Conservation (phyloP, 2,888 invertebrate species). For the Caenorhabditis uteleia region DNA sequence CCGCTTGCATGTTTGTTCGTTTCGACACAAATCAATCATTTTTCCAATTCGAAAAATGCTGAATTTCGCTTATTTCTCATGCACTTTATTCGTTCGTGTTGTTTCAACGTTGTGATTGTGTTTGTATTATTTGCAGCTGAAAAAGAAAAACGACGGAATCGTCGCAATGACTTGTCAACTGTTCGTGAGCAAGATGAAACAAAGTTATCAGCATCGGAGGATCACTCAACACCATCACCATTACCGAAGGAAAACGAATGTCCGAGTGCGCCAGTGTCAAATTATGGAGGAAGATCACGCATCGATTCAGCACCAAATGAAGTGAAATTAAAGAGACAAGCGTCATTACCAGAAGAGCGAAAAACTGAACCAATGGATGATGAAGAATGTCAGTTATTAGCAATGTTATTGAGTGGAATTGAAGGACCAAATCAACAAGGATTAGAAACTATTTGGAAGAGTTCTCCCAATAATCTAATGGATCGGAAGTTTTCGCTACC, state of each 20-base stretch:
- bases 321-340: conserved; percentile 21
- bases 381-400: conserved; percentile 27
- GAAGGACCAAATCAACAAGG: conserved; percentile 3
- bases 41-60: not conserved
- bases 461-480: too few relatives aligned
- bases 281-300: conserved; percentile 18
- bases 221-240: conserved; percentile 3
- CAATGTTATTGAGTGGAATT: conserved; percentile 26
- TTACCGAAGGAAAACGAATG: not conserved
- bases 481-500: conserved; percentile 5
- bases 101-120: conserved; percentile 10
- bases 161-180: conserved; percentile 25
- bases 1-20: not conserved
- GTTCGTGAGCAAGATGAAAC: conserved; percentile 35
- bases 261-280: conserved; percentile 8
- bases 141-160: conserved; percentile 20
- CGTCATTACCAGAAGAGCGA: conserved; percentile 14
- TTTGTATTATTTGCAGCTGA: conserved; percentile 21
- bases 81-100: not conserved
- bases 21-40: too few relatives aligned
- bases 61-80: not conserved
- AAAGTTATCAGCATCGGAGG: conserved; percentile 13
- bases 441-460: too few relatives aligned
- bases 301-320: conserved; percentile 16
- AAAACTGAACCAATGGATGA: conserved; percentile 34